phyloP scores from a whole-genome alignment of 2,113 vertebrate species.

The Thalassoma bifasciatum region DNA sequence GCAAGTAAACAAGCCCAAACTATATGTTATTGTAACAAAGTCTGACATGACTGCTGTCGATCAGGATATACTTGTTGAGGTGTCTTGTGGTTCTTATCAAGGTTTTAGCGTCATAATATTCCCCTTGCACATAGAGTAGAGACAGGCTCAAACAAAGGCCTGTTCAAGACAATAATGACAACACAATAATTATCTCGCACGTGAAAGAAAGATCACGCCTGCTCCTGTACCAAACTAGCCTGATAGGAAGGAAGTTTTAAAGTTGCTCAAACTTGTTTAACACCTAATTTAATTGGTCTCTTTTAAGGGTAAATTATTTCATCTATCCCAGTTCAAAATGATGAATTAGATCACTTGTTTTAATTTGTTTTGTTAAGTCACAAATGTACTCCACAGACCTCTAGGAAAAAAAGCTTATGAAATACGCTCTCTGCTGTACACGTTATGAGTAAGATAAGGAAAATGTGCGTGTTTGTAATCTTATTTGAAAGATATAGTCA shows the following conservation, averaged over 20 bases:
- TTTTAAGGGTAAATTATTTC: no score
- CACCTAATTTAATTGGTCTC: background rate
- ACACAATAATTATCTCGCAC: slow-evolving; percentile 16
- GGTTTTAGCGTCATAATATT: slow-evolving; percentile 46
- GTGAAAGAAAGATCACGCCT: slow-evolving; percentile 8
- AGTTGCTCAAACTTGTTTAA: background rate
- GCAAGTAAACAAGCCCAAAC: slow-evolving; percentile 76
- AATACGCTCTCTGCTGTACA: background rate
- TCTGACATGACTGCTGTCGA: slow-evolving; percentile 44
- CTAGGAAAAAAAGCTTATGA: no score
- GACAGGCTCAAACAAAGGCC: slow-evolving; percentile 24
- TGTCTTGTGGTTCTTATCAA: slow-evolving; percentile 53
- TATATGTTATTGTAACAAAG: slow-evolving; percentile 67
- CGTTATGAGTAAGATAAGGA: background rate
- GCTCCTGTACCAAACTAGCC: background rate
- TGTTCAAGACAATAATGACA: slow-evolving; percentile 8
- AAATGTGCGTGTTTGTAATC: background rate
- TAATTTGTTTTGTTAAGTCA: background rate
- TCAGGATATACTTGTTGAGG: slow-evolving; percentile 64
- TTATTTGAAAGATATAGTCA: background rate
- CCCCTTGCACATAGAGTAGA: slow-evolving; percentile 11
- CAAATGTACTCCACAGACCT: background rate
- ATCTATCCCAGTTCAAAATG: no score
- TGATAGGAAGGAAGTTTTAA: background rate
- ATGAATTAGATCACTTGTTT: no score